Evolutionary conservation across 2,888 invertebrate genomes (phyloP), one percentile per base, ranked within the genome.

Genomic region (Luperina nickerlii): DNA sequence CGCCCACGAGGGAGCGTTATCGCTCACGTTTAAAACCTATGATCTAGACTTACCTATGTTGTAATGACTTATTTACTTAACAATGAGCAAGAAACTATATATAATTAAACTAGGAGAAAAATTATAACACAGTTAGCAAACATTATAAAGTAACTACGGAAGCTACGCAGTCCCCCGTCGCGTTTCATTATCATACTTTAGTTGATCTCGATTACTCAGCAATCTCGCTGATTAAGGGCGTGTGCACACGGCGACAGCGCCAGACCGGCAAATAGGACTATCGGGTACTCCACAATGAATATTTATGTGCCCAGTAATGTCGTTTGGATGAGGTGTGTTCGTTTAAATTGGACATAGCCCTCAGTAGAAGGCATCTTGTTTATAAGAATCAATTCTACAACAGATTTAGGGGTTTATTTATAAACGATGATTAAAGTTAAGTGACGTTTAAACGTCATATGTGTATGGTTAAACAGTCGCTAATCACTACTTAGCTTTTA

Each of bases 181-280:
- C 81, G 89, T 92, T 93, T 92, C 92, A 95, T 95, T 95, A 94
- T 91, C 93, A 94, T 94, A 95, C 93, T 95, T 94, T 92, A 92
- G 93, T 92, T 91, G 90, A 89, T 90, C 92, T 91, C 92, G 93
- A 95, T 95, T 95, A 94, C 93, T 94, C 93, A 93, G 94, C 93
- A 94, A 95, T 96, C 95, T 95, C 91, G 92, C 92, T 94, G 94
- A 95, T 95, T 95, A 95, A 94, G 93, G 93, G 93, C 92, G 92
- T 93, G 91, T 77, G 90, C 86, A 88, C 90, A 90, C 88, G 93
- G 68, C 45, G 84, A 83, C 75, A 79, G 94, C 94, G 94, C 94
- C 94, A 94, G 93, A 92, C 93, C 93, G 95, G 95, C 93, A 95
- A 96, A 96, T 96, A 94, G 95, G 93, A 90, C 93, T 92, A 94